Conservation (phyloP, 2,113 vertebrate species). For the Bos javanicus region DNA sequence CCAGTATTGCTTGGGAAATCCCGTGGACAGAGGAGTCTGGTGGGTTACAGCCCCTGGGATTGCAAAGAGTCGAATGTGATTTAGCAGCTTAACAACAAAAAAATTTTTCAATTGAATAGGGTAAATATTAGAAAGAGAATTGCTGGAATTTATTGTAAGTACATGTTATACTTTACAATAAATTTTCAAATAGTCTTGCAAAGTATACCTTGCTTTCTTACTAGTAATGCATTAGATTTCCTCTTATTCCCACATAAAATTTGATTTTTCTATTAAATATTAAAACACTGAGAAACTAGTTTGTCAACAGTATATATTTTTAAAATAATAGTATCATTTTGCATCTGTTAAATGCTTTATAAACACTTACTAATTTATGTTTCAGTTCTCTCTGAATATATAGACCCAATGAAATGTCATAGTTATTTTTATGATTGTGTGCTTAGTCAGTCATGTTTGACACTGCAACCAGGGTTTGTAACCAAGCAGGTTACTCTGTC, state of each 20-base stretch:
- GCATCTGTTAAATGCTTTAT: not conserved
- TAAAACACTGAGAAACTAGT: not conserved
- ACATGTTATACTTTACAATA: not conserved
- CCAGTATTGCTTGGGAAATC: not conserved
- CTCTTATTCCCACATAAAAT: not conserved
- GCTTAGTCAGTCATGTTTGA: not conserved
- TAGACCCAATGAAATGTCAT: not conserved
- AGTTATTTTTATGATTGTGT: not conserved
- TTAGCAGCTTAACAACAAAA: not conserved
- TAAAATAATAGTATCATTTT: not conserved
- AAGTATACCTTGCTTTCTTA: not conserved
- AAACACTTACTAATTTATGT: not conserved
- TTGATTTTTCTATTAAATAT: not conserved
- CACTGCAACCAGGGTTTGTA: not conserved
- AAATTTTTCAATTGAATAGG: not conserved
- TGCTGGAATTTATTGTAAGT: not conserved
- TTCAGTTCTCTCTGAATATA: not conserved
- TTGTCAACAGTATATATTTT: not conserved
- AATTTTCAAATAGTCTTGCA: not conserved
- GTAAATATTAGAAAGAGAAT: not conserved
- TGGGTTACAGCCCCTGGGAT: not conserved
- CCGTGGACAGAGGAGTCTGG: not conserved
- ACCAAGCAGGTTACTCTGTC: not conserved
- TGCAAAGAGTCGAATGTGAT: not conserved
- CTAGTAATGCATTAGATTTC: not conserved